A percentile compares a stretch with the other conserved stretches of the same genome.
phyloP scores from a whole-genome alignment of 2,888 invertebrate species.

The Agriopis marginaria region DNA sequence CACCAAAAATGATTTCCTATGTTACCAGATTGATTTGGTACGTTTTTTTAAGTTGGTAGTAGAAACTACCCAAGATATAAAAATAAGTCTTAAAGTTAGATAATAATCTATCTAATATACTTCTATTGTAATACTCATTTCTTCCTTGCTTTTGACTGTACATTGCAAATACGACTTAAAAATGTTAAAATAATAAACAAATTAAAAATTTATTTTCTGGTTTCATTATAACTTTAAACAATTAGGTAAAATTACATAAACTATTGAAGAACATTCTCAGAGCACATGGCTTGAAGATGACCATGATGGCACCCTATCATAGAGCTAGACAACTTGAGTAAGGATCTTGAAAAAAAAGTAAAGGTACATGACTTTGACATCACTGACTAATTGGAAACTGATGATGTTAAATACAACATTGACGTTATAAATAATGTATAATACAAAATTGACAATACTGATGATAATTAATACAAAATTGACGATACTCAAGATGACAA shows the following conservation, averaged over 20 bases:
- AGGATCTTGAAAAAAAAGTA: not conserved
- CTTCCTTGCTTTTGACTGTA: constrained; percentile 77
- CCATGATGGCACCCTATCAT: not conserved
- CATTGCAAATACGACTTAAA: constrained; percentile 82
- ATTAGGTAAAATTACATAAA: not conserved
- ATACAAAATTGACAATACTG: not conserved
- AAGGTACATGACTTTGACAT: not conserved
- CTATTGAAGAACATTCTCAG: not conserved
- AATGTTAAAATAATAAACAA: constrained; percentile 74
- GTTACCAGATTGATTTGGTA: constrained; percentile 75
- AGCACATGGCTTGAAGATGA: not conserved
- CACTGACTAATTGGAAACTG: not conserved
- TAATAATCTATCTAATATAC: constrained; percentile 55
- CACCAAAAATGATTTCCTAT: constrained; percentile 79
- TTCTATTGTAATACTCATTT: constrained; percentile 70
- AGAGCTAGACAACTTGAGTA: too few species aligned
- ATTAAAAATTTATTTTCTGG: constrained; percentile 50
- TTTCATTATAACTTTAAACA: constrained; percentile 25
- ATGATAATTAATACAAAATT: not conserved
- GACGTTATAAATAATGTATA: not conserved
- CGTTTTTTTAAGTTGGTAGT: constrained; percentile 60
- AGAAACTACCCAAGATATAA: constrained; percentile 71
- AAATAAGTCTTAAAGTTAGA: constrained; percentile 67
- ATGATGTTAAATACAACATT: constrained; percentile 1
- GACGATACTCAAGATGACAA: not conserved